Base-by-base conservation (phyloP, 2,888 invertebrate genomes). In the Trachelus tabidus region DNA sequence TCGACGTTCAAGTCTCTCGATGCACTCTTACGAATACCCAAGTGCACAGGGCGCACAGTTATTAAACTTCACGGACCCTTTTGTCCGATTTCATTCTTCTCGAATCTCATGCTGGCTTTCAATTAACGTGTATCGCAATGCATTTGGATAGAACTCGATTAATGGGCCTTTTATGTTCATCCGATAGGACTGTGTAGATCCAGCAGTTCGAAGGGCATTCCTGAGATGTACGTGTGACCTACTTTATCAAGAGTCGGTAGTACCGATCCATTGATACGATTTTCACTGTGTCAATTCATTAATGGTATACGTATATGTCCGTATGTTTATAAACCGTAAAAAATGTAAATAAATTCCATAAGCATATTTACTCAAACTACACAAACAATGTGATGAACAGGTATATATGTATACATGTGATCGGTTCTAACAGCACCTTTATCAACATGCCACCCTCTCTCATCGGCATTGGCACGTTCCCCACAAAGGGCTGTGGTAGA, bases 401-500 rank as follows among this genome's bases (percentile, higher is more conserved):
- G 23, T 56, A 56, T 56, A 56, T 23, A 56, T 56, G 9, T 56
- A 56, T 56, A 9, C 9, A 23, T 23, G 23, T 23, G 6, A 56
- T 56, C 9, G 9, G 56, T 56, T 23, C 9, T 56, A 56, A 56
- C 56, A 56, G 56, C 56, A 15, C 23, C 56, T 56, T 56, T 56
- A 56, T 56, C 56, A 23, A 23, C 23, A 56, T 9, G 56, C 56
- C 23, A 23, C 56, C 56, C 23, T 23, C 9, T 56, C 9, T 56
- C 78, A 78, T 83, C 79, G 71, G 35, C 79, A 30, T 74, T 85
- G 85, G 85, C 85, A 85, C 83, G 79, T 84, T 82, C 79, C 82
- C 84, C 81, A 83, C 84, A 82, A 82, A 78, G 78, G 79, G 80
- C 15, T 73, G 69, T 79, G 82, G 79, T 84, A 80, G 83, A 81